A percentile compares a stretch with the other conserved stretches of the same genome.
Evolutionary conservation across 2,797 vertebrate species (phyloP).

Genomic region (Leptodactylus fallax): DNA sequence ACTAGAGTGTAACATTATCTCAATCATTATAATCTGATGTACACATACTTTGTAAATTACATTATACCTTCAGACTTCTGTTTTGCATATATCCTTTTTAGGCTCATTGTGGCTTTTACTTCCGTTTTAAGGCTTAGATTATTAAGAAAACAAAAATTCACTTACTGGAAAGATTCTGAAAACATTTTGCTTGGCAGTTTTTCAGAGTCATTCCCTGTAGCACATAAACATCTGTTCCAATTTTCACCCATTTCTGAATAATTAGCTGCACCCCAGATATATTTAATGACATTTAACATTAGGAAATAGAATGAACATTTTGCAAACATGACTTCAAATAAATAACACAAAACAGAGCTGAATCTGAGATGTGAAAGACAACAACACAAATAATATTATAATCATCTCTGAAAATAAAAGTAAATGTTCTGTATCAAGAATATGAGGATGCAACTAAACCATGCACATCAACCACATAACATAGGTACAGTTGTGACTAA

Average conservation of each 20-base stretch:
- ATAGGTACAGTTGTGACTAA: too few species aligned
- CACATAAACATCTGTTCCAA: slow-evolving; percentile 30
- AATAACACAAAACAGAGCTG: not conserved
- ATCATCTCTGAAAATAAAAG: not conserved
- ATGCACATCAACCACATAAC: too few species aligned
- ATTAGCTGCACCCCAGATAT: slow-evolving; percentile 44
- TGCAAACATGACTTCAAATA: slow-evolving; percentile 26
- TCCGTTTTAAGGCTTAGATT: slow-evolving; percentile 15
- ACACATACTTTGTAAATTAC: not conserved
- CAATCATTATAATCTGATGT: not conserved
- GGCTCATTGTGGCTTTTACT: not conserved
- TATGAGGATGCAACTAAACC: too few species aligned
- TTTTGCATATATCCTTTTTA: not conserved
- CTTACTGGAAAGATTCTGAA: slow-evolving; percentile 38
- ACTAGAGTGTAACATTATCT: not conserved
- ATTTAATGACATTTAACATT: slow-evolving; percentile 33
- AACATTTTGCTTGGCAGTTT: slow-evolving; percentile 53
- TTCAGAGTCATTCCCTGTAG: slow-evolving; percentile 6
- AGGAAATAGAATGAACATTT: slow-evolving; percentile 23
- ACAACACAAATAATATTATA: not conserved
- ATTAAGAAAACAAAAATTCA: slow-evolving; percentile 25
- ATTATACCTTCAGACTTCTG: not conserved
- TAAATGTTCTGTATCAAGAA: not conserved
- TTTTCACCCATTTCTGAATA: slow-evolving; percentile 30
- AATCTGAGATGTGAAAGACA: not conserved